Conservation (phyloP, 2,797 vertebrate genomes). For the Sebastes matsubarae region DNA sequence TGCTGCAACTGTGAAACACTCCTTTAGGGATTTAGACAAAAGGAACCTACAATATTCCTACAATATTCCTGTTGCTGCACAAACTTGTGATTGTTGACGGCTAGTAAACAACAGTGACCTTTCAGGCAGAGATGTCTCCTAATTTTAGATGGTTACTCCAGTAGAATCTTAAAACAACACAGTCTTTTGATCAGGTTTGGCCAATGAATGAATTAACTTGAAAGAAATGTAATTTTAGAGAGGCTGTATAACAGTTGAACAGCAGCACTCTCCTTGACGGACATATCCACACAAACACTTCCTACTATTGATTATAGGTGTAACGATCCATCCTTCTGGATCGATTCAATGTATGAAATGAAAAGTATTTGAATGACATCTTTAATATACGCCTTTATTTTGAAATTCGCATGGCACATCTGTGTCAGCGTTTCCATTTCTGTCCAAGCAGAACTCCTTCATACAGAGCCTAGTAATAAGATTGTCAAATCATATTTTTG, state of each 20-base stretch:
- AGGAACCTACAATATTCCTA: background rate
- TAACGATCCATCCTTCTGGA: too few relatives aligned
- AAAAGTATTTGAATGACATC: too few relatives aligned
- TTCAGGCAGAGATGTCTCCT: background rate
- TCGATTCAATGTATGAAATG: too few relatives aligned
- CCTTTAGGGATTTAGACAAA: background rate
- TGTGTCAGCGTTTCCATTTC: too few relatives aligned
- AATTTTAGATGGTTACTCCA: background rate
- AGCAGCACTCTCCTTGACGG: background rate
- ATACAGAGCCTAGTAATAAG: too few relatives aligned
- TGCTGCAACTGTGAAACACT: background rate
- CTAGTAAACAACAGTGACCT: conserved; percentile 4
- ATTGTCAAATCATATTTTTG: too few relatives aligned
- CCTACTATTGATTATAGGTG: background rate
- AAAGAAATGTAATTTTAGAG: background rate
- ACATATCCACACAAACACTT: background rate
- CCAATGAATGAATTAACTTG: background rate
- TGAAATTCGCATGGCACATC: too few relatives aligned
- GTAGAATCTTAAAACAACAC: background rate
- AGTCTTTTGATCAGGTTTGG: background rate
- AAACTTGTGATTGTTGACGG: conserved; percentile 1
- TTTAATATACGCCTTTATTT: too few relatives aligned
- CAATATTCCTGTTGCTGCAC: background rate
- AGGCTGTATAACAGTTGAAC: background rate
- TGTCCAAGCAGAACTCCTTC: too few relatives aligned